These are phyloP conservation scores for Antennarius striatus DNA, from an alignment of 2,113 vertebrate species.

Conservation along the genomic window DNA sequence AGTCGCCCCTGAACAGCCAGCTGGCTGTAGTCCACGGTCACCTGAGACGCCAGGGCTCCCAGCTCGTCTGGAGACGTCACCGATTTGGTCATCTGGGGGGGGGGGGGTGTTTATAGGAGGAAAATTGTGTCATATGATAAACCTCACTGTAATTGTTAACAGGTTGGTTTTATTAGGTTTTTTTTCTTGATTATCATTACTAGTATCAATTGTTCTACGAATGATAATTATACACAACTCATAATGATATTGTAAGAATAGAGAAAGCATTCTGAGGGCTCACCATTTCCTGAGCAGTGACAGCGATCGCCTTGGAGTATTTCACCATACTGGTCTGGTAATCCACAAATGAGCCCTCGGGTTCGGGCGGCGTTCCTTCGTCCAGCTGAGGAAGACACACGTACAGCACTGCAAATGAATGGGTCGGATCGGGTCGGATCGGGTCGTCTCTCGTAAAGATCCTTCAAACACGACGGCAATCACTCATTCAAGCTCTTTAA, in stretches of 20 bases:
- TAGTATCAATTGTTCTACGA: too few relatives aligned
- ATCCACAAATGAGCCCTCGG: slow-evolving; percentile 95
- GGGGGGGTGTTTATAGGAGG: background rate
- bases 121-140: background rate
- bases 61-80: slow-evolving; percentile 97
- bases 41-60: slow-evolving; percentile 95
- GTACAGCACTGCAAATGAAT: too few relatives aligned
- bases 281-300: slow-evolving; percentile 99
- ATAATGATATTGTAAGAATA: background rate
- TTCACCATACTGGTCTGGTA: slow-evolving; percentile 98
- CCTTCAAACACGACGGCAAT: slow-evolving; percentile 33
- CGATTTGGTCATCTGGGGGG: slow-evolving; percentile 95
- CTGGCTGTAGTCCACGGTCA: slow-evolving; percentile 97
- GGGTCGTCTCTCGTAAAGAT: slow-evolving; percentile 21
- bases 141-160: too few relatives aligned
- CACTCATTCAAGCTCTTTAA: slow-evolving; percentile 24
- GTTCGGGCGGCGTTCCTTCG: slow-evolving; percentile 93
- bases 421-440: background rate
- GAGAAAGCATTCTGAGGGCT: slow-evolving; percentile 44
- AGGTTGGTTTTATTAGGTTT: too few relatives aligned
- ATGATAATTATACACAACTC: too few relatives aligned
- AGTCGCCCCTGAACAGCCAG: slow-evolving; percentile 93
- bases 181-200: too few relatives aligned
- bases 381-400: slow-evolving; percentile 82
- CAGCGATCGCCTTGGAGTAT: slow-evolving; percentile 94